These are phyloP conservation scores for Luperina nickerlii DNA, from an alignment of 2,888 invertebrate species.

Conservation along the genomic window DNA sequence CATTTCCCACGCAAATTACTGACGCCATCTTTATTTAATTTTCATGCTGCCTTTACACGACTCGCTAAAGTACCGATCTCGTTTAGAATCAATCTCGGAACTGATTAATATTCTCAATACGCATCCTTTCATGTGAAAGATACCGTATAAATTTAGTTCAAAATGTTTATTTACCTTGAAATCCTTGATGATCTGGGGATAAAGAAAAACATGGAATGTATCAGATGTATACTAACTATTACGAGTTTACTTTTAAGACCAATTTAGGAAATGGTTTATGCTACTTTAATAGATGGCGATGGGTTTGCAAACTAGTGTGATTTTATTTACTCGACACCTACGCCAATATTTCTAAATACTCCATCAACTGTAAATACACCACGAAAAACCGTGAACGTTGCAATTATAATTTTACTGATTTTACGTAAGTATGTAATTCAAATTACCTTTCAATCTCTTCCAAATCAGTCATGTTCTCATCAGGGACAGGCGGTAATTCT, in stretches of 20 bases:
- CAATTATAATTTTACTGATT: conserved; percentile 10
- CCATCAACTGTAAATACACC: conserved; percentile 19
- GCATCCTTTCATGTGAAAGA: conserved; percentile 40
- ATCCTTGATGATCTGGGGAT: conserved; percentile 62
- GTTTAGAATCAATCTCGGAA: conserved; percentile 53
- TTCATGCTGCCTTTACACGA: conserved; percentile 51
- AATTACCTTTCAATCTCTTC: conserved; percentile 87
- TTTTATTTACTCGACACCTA: conserved; percentile 41
- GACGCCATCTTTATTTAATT: conserved; percentile 49
- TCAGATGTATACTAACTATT: conserved; percentile 48
- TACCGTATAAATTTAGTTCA: conserved; percentile 51
- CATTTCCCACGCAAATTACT: conserved; percentile 61
- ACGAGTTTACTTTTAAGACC: conserved; percentile 17
- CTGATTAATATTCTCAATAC: conserved; percentile 57
- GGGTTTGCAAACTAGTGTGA: conserved; percentile 60
- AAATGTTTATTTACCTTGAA: conserved; percentile 61
- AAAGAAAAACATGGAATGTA: conserved; percentile 61
- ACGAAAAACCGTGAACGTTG: conserved; percentile 16
- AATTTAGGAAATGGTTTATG: conserved; percentile 36
- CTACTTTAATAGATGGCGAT: conserved; percentile 51
- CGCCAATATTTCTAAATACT: conserved; percentile 33
- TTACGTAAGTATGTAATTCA: conserved; percentile 12
- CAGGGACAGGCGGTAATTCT: conserved; percentile 86
- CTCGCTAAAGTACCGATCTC: conserved; percentile 35
- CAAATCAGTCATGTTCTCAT: conserved; percentile 86